Base-by-base conservation (phyloP, 2,797 vertebrate genomes). In the Oryzias sinensis region DNA sequence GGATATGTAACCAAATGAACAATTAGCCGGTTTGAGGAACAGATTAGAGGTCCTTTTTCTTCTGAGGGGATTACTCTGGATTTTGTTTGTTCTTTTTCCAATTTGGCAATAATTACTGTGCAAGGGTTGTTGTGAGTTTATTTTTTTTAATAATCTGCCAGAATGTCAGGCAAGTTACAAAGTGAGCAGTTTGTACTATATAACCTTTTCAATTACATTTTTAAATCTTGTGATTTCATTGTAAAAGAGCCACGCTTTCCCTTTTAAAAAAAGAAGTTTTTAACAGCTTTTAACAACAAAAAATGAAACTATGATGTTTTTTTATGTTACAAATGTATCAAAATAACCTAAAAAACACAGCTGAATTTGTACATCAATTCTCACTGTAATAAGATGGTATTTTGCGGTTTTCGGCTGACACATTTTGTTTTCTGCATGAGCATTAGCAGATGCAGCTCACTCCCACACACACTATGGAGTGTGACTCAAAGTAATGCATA, bases 1-100 rank as follows among this genome's bases (percentile, higher is more conserved):
- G 2, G 64, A 79, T 87, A 80, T 87, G 73, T 70, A 71, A 82
- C 78, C 80, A 88, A 87, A 83, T 70, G 59, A 69, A 77, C 84
- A 82, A 87, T 89, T 88, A 87, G 76, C 76, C 79, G 74, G 73
- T 80, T 81, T 59, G 66, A 72, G 72, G 53, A 74, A 66, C 69
- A 85, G 78, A 87, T 85, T 84, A 80, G 64, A 62, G 59, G 59
- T 27, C 53, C 42, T 63, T 75, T 67, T 48, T 47, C 60, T 27
- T 47, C 63, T 22, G 69, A 56, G 60, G 70, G 69, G 77, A 83
- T 88, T 88, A 82, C 44, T 71, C 54, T 15, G 51, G 57, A 41
- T 48, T 57, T 22, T 40, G 1, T 46, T 61, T 79, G 80, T 76
- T 79, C 69, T 57, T 33, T 43, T 58, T 17, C 67, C 42, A 18